phyloP scores from a whole-genome alignment of 1,140 invertebrate genomes.

The Drosophila quadrilineata region DNA sequence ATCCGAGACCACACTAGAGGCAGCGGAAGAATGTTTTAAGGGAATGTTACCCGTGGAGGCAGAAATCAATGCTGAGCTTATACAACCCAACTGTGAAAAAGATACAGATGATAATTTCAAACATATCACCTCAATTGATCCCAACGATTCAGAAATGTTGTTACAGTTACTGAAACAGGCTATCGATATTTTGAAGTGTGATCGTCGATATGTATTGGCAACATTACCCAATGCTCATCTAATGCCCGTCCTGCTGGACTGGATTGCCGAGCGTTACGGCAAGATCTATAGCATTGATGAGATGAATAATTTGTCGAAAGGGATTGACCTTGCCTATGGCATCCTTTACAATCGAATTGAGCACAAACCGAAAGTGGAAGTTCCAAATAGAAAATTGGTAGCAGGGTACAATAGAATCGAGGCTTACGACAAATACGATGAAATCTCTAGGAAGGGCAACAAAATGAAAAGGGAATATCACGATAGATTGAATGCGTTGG shows the following conservation, averaged over 20 bases:
- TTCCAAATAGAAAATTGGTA: not conserved
- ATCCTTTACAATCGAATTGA: not conserved
- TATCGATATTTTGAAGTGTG: constrained; percentile 25
- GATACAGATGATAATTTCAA: not conserved
- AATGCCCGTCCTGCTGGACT: constrained; percentile 56
- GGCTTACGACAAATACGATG: not conserved
- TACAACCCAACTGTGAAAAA: not conserved
- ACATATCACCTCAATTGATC: constrained; percentile 40
- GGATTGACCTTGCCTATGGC: not conserved
- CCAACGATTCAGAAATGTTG: constrained; percentile 42
- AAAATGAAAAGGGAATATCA: constrained; percentile 1
- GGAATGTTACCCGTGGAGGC: not conserved
- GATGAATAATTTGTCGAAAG: not conserved
- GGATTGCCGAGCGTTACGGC: constrained; percentile 61
- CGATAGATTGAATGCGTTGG: constrained; percentile 22
- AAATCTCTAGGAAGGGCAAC: not conserved
- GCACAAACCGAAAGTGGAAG: not conserved
- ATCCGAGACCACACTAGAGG: not conserved
- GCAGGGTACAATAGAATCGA: not conserved
- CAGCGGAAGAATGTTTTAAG: constrained; percentile 16
- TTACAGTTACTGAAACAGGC: constrained; percentile 46
- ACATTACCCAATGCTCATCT: constrained; percentile 67
- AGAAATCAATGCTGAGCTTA: not conserved
- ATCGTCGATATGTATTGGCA: constrained; percentile 63
- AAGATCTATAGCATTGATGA: constrained; percentile 36